Base-by-base conservation (phyloP, 2,113 vertebrate species). In the Pionites leucogaster region DNA sequence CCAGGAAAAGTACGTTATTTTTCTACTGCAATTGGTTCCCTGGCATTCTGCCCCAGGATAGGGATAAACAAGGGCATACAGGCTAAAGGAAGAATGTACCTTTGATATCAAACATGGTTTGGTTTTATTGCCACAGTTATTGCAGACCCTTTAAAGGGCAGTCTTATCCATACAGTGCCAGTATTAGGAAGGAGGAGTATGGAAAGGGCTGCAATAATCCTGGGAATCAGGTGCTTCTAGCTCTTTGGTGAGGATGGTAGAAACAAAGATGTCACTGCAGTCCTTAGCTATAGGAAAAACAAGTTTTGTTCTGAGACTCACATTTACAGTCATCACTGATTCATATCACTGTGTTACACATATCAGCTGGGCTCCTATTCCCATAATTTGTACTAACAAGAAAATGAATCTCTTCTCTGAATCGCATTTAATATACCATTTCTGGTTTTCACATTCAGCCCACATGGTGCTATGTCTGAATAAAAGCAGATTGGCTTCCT, bases 401-500 rank as follows among this genome's bases (percentile, higher is more conserved):
- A 94, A 92, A 94, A 93, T 65, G 1, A 86, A 42, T 83, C 68
- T 96, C 59, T 74, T 82, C 90, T 72, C 59, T 50, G 82, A 88
- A 86, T 63, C 0, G 0, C 76, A 55, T 94, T 88, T 90, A 67
- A 83, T 94, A 86, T 47, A 77, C 68, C 64, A 50, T 90, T 90
- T 69, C 64, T 95, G 65, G 37, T 95, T 94, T 92, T 88, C 85
- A 78, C 92, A 47, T 93, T 72, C 93, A 94, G 85, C 92, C 95
- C 88, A 93, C 92, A 75, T 77, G 85, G 46, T 90, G 46, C 88
- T 90, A 90, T 77, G 93, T 81, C 88, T 93, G 95, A 93, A 94
- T 86, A 94, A 94, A 93, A 74, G 88, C 90, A 96, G 95, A 96
- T 96, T 95, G 95, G 71, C 82, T 96, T 94, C 85, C 82, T 90